Evolutionary conservation across 2,888 invertebrate genomes (phyloP).

Genomic region (Mystacides longicornis): DNA sequence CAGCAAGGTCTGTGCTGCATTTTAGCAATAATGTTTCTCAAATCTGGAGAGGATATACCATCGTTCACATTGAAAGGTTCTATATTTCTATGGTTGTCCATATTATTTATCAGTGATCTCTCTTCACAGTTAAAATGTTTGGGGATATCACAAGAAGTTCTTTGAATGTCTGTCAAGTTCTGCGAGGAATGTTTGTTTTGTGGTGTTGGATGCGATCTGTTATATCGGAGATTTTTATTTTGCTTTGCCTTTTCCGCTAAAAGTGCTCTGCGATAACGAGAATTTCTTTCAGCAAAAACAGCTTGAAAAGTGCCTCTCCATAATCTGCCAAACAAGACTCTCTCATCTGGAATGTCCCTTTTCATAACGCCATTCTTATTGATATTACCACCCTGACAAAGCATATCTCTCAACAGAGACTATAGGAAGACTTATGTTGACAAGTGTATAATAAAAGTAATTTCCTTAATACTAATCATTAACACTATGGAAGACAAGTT

Average conservation of each 20-base stretch:
- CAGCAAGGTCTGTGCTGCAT: conserved; percentile 38
- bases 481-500: conserved; percentile 22
- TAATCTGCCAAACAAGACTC: conserved; percentile 62
- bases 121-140: conserved; percentile 5
- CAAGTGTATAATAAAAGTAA: conserved; percentile 3
- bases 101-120: not conserved
- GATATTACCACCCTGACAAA: conserved; percentile 15
- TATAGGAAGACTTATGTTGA: not conserved
- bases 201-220: conserved; percentile 3
- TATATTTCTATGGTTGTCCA: not conserved
- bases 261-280: conserved; percentile 22
- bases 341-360: conserved; percentile 43
- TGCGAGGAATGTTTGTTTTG: not conserved
- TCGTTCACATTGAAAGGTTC: conserved; percentile 30
- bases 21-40: conserved; percentile 37
- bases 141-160: conserved; percentile 5
- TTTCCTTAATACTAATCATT: not conserved
- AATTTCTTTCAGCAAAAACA: conserved; percentile 35
- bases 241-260: conserved; percentile 12
- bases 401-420: conserved; percentile 11
- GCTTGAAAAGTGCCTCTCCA: conserved; percentile 62
- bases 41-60: conserved; percentile 44
- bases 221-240: conserved; percentile 13
- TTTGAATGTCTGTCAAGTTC: conserved; percentile 2
- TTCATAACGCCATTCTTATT: conserved; percentile 16